phyloP scores from a whole-genome alignment of 2,797 vertebrate genomes.

The Urosaurus nigricauda region DNA sequence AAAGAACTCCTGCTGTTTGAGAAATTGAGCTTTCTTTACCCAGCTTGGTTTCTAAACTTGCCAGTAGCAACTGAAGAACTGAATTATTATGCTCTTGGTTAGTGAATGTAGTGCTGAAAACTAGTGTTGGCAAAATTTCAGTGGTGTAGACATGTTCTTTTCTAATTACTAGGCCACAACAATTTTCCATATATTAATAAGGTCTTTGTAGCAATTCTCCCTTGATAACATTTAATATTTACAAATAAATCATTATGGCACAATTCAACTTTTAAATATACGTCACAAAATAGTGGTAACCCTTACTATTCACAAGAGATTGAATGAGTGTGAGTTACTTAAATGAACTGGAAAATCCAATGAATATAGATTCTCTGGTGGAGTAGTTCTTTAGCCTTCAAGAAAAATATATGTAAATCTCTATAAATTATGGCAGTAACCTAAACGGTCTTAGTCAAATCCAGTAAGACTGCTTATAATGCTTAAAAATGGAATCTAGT shows the following conservation, averaged over 20 bases:
- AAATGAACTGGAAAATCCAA: slow-evolving; percentile 30
- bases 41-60: background rate
- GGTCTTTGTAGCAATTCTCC: background rate
- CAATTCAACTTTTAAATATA: background rate
- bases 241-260: background rate
- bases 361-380: slow-evolving; percentile 10
- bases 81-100: background rate
- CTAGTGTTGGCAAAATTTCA: background rate
- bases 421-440: slow-evolving; percentile 41
- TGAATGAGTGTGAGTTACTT: background rate
- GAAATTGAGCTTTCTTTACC: background rate
- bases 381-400: slow-evolving; percentile 18
- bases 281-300: background rate
- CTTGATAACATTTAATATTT: background rate
- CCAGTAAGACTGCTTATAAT: slow-evolving; percentile 41
- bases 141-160: background rate
- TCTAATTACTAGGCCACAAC: background rate
- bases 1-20: background rate
- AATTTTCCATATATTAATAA: background rate
- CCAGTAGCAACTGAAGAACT: background rate
- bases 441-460: slow-evolving; percentile 50
- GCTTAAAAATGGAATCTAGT: slow-evolving; percentile 56
- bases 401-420: slow-evolving; percentile 14
- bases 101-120: background rate
- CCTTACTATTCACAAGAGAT: background rate